Evolutionary conservation across 2,888 invertebrate species (phyloP).

Genomic region (Hypercompe scribonia): DNA sequence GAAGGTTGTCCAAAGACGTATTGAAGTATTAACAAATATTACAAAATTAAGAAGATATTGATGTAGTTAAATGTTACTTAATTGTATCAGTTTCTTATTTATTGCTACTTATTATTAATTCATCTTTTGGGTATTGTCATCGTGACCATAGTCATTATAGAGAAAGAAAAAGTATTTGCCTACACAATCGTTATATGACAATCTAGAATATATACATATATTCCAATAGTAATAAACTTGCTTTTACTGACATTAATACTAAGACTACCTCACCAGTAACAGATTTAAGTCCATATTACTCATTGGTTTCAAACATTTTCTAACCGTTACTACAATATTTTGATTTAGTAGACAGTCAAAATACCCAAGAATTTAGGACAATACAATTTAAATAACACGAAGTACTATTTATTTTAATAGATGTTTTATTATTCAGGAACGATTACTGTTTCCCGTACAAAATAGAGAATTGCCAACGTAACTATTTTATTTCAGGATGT

Average conservation of each 20-base stretch:
- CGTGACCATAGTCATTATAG: no score
- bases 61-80: no score
- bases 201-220: no score
- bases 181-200: no score
- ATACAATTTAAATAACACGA: not conserved
- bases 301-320: not conserved
- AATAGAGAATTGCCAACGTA: not conserved
- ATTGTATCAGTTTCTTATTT: no score
- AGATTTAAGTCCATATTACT: not conserved
- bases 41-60: no score
- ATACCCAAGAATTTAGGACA: not conserved
- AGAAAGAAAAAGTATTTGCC: no score
- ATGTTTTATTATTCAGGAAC: not conserved
- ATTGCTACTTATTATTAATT: no score
- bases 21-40: no score
- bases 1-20: no score
- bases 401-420: constrained; percentile 1
- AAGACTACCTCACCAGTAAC: not conserved
- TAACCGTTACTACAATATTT: not conserved
- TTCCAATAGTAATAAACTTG: no score
- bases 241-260: not conserved
- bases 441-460: not conserved
- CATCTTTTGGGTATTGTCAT: no score
- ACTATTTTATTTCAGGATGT: not conserved
- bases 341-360: constrained; percentile 4